These are phyloP conservation scores for Onychomys arenicola DNA, from an alignment of 2,797 vertebrate genomes.

Conservation along the genomic window DNA sequence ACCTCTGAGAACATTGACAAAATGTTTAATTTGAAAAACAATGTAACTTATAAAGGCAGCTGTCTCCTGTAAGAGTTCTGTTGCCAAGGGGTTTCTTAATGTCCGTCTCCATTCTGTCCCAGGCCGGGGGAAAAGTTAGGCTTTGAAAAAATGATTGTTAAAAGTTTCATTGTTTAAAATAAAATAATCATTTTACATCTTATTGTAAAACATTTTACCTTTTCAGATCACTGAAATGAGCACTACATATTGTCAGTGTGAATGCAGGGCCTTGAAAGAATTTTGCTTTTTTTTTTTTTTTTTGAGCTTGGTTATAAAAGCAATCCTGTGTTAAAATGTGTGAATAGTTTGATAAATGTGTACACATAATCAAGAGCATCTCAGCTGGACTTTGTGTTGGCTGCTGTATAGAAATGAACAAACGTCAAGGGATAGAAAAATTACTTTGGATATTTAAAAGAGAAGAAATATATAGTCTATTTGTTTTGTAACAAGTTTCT, in stretches of 20 bases:
- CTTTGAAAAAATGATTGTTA: slow-evolving; percentile 85
- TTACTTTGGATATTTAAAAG: slow-evolving; percentile 99
- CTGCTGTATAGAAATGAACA: slow-evolving; percentile 99
- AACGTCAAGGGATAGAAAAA: slow-evolving; percentile 98
- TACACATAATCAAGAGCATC: slow-evolving; percentile 97
- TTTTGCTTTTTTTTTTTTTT: slow-evolving; percentile 84
- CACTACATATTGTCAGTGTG: slow-evolving; percentile 97
- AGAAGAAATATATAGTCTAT: slow-evolving; percentile 99
- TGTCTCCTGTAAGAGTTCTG: slow-evolving; percentile 90
- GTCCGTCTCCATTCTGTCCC: slow-evolving; percentile 85
- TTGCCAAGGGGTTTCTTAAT: slow-evolving; percentile 89
- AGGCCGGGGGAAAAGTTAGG: slow-evolving; percentile 78
- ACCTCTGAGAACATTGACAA: slow-evolving; percentile 84
- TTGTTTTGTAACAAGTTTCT: slow-evolving; percentile 99
- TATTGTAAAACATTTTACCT: slow-evolving; percentile 87
- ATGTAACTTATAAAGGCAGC: slow-evolving; percentile 86
- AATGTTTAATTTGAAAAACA: slow-evolving; percentile 84
- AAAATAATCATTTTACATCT: slow-evolving; percentile 87
- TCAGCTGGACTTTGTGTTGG: slow-evolving; percentile 99
- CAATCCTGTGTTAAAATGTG: slow-evolving; percentile 95
- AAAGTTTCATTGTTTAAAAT: slow-evolving; percentile 85
- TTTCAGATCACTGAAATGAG: slow-evolving; percentile 89
- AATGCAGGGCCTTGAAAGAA: slow-evolving; percentile 92
- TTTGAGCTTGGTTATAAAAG: slow-evolving; percentile 92
- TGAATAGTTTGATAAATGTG: slow-evolving; percentile 95